phyloP scores from a whole-genome alignment of 2,797 vertebrate species.

The Argentina silus region DNA sequence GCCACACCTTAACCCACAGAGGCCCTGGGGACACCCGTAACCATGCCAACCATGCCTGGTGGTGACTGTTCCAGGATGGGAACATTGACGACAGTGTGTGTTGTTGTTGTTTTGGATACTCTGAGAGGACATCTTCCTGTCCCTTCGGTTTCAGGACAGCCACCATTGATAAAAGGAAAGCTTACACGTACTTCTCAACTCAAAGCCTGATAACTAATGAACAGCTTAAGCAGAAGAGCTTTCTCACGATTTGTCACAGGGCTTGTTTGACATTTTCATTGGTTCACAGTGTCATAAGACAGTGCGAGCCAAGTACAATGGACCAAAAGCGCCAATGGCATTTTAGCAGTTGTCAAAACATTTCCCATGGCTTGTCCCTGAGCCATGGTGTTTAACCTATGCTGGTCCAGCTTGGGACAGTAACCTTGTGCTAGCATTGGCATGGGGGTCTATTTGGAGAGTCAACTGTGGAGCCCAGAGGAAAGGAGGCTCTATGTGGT shows the following conservation, averaged over 20 bases:
- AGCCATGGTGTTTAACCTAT: no score
- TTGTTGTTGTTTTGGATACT: conserved; percentile 37
- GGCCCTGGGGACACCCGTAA: conserved; percentile 25
- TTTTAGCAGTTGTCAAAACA: no score
- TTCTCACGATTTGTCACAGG: not conserved
- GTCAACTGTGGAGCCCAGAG: conserved; percentile 22
- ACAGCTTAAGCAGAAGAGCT: not conserved
- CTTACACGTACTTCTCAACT: not conserved
- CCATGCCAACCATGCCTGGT: conserved; percentile 16
- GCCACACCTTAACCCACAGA: conserved; percentile 18
- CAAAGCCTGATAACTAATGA: not conserved
- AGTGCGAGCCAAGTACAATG: no score
- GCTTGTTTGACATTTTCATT: no score
- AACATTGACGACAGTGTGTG: conserved; percentile 54
- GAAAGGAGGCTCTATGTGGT: conserved; percentile 30
- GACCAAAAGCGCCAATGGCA: no score
- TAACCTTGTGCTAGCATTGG: no score
- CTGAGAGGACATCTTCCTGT: conserved; percentile 12
- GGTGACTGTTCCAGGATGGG: conserved; percentile 37
- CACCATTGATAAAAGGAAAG: not conserved
- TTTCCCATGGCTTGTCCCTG: no score
- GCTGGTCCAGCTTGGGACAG: no score
- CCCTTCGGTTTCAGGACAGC: conserved; percentile 2
- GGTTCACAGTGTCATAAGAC: no score
- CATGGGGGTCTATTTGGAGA: not conserved